These are phyloP conservation scores for Brachypodius melanocephalos DNA, from an alignment of 2,113 vertebrate genomes.

Conservation along the genomic window DNA sequence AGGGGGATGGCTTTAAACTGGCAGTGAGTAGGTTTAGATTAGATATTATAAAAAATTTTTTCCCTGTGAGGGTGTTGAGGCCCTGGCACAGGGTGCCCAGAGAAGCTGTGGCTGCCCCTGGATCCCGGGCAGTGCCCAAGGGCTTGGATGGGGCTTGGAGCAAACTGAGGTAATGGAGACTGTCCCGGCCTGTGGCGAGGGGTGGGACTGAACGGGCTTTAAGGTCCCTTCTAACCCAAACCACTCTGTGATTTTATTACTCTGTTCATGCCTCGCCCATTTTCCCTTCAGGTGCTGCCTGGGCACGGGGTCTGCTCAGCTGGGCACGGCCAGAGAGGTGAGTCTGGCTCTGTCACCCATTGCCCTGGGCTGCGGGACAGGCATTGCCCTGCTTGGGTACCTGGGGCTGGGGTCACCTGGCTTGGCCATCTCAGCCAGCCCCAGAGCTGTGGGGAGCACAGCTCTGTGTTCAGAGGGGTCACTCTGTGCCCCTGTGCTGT, in stretches of 20 bases:
- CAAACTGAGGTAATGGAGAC: rapidly evolving
- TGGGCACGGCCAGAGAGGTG: conserved; percentile 40
- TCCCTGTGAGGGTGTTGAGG: rapidly evolving
- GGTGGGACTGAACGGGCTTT: neutral
- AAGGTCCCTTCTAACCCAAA: rapidly evolving
- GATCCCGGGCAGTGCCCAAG: neutral
- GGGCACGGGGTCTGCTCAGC: neutral
- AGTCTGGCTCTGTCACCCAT: neutral
- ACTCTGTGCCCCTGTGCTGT: rapidly evolving
- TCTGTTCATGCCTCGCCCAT: rapidly evolving
- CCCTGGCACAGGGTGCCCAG: rapidly evolving
- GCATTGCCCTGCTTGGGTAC: neutral
- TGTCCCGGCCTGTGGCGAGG: neutral
- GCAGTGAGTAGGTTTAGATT: neutral
- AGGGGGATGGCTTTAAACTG: neutral
- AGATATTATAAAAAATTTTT: rapidly evolving
- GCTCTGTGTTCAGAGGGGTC: neutral
- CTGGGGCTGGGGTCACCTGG: rapidly evolving
- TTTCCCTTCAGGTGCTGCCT: neutral
- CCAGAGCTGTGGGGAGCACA: neutral
- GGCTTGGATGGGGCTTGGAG: neutral
- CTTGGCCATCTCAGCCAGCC: neutral
- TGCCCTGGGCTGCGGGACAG: neutral
- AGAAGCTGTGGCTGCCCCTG: neutral
- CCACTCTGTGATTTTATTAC: too few relatives aligned